A percentile compares a stretch with the other conserved stretches of the same genome.
Conservation (phyloP, 2,797 vertebrate species). For the Lacerta viridis region DNA sequence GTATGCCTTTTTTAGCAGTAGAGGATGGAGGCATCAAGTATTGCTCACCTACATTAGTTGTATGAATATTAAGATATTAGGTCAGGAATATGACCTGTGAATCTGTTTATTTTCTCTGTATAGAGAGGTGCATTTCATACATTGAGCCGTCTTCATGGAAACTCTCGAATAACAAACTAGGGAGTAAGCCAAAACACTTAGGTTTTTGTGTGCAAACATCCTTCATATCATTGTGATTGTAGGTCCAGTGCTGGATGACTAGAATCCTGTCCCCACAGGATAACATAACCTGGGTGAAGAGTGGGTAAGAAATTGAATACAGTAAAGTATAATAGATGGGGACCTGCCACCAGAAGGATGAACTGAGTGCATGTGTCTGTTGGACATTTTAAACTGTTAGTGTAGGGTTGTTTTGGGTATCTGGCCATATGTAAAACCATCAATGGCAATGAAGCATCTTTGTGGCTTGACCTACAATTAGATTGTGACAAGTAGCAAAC, state of each 20-base stretch:
- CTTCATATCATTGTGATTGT: not conserved
- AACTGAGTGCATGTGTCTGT: not conserved
- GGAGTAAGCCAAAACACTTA: not conserved
- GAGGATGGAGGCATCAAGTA: not conserved
- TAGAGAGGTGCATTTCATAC: not conserved
- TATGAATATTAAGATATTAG: not conserved
- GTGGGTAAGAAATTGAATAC: not conserved
- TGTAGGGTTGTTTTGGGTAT: not conserved
- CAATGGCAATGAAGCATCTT: not conserved
- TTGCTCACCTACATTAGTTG: not conserved
- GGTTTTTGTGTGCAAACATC: not conserved
- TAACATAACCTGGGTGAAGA: not conserved
- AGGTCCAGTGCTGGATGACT: not conserved
- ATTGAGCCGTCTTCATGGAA: not conserved
- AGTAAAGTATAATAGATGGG: not conserved
- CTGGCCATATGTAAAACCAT: not conserved
- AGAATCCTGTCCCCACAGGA: not conserved
- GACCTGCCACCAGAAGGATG: not conserved
- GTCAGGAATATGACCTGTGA: not conserved
- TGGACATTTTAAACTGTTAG: not conserved
- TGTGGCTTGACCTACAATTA: not conserved
- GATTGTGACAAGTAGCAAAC: not conserved
- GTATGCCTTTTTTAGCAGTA: not conserved
- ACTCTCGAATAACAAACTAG: not conserved
- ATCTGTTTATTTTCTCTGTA: not conserved